A percentile compares a stretch with the other conserved stretches of the same genome.
Evolutionary conservation across 2,888 invertebrate species (phyloP).

Genomic region (Limnephilus lunatus): DNA sequence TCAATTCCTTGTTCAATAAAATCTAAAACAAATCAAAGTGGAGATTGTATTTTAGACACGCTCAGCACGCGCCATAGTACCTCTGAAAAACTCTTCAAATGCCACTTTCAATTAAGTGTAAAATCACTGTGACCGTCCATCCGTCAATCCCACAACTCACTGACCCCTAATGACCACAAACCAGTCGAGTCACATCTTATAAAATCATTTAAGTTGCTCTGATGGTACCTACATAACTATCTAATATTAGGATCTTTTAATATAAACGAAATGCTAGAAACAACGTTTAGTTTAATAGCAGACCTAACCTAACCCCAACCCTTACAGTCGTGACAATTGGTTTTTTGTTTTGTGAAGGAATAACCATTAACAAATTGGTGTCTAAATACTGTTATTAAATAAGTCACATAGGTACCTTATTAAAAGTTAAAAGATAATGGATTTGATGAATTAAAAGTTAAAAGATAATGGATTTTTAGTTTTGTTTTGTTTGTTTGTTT

Average conservation of each 20-base stretch:
- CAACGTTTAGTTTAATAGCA: background rate
- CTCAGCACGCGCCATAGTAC: slow-evolving; percentile 53
- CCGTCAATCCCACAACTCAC: slow-evolving; percentile 32
- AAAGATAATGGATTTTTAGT: too few relatives aligned
- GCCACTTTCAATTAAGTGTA: slow-evolving; percentile 58
- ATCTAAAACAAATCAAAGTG: background rate
- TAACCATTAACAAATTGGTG: background rate
- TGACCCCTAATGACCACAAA: slow-evolving; percentile 18
- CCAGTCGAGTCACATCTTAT: slow-evolving; percentile 5
- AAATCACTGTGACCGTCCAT: slow-evolving; percentile 63
- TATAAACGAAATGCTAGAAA: background rate
- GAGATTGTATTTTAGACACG: slow-evolving; percentile 18
- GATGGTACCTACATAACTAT: background rate
- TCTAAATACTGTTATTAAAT: background rate
- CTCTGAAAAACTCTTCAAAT: slow-evolving; percentile 24
- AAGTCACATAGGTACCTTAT: background rate
- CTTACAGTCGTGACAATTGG: background rate
- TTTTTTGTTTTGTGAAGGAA: background rate
- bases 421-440: background rate
- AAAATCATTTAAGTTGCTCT: background rate
- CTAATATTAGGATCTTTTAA: background rate
- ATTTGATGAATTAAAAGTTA: background rate
- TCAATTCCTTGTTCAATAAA: background rate
- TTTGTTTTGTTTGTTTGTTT: background rate
- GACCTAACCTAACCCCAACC: background rate